phyloP scores from a whole-genome alignment of 1,140 invertebrate species.

The Drosophila quadrilineata region DNA sequence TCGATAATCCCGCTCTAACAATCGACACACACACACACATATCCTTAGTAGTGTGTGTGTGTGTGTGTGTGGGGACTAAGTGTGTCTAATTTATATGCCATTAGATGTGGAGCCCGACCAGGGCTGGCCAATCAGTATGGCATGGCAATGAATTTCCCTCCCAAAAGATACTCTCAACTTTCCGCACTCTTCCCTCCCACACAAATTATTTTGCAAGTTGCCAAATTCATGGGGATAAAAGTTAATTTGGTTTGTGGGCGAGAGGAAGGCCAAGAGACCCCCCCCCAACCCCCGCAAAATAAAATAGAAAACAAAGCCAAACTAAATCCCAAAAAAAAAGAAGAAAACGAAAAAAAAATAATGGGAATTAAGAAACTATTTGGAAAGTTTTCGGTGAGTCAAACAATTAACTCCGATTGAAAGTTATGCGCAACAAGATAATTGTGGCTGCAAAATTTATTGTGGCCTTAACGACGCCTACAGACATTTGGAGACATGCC shows the following conservation, averaged over 20 bases:
- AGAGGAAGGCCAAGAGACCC: no score
- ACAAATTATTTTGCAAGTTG: constrained; percentile 36
- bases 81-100: constrained; percentile 19
- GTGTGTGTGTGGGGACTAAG: not conserved
- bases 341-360: no score
- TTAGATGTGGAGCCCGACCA: constrained; percentile 1
- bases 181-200: constrained; percentile 14
- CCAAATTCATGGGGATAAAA: constrained; percentile 10
- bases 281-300: no score
- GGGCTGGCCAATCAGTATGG: constrained; percentile 9
- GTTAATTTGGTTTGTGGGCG: constrained; percentile 30
- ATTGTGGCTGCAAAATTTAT: constrained; percentile 49
- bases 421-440: constrained; percentile 59
- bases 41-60: no score
- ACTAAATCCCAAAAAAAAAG: no score
- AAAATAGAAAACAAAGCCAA: no score
- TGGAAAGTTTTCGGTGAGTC: constrained; percentile 57
- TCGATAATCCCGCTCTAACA: constrained; percentile 25
- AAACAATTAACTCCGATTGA: constrained; percentile 75
- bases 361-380: no score
- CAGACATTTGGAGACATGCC: constrained; percentile 2
- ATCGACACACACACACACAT: not conserved
- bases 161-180: not conserved
- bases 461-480: constrained; percentile 24
- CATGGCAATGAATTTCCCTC: constrained; percentile 4